These are phyloP conservation scores for Anthopleura xanthogrammica DNA, from an alignment of 92 coral and sea anemone species.

Conservation along the genomic window DNA sequence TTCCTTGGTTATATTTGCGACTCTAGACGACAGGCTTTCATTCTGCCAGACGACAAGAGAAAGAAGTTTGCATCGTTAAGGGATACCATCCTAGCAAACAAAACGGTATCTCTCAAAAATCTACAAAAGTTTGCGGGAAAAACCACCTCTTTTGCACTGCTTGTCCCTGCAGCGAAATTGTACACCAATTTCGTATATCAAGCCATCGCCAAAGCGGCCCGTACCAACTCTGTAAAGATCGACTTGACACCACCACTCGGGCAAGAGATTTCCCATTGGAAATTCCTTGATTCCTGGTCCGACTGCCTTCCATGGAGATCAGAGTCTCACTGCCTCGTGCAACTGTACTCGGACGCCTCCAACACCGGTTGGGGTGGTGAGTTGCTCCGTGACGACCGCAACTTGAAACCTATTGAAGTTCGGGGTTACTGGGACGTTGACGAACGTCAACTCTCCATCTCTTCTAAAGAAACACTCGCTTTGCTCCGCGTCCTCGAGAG, in stretches of 20 bases:
- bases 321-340: conserved; percentile 25
- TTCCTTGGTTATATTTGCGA: conserved; percentile 44
- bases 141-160: conserved; percentile 53
- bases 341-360: conserved; percentile 32
- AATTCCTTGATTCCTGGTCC: conserved; percentile 9
- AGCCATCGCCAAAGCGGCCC: conserved; percentile 20
- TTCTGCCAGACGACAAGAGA: conserved; percentile 47
- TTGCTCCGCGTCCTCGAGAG: conserved; percentile 21
- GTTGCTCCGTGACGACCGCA: background rate
- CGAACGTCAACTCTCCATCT: conserved; percentile 23
- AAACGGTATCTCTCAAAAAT: conserved; percentile 26
- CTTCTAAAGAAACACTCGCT: conserved; percentile 25
- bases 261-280: conserved; percentile 25
- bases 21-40: conserved; percentile 41
- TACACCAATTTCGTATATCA: conserved; percentile 15
- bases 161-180: conserved; percentile 49
- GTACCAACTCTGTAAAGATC: background rate
- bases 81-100: conserved; percentile 29
- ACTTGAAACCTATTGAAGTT: background rate
- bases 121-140: conserved; percentile 46
- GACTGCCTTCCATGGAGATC: conserved; percentile 24
- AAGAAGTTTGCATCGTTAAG: conserved; percentile 38
- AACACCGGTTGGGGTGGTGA: conserved; percentile 42
- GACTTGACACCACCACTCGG: conserved; percentile 1
- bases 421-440: conserved; percentile 20